Evolutionary conservation across 2,113 vertebrate species (phyloP).

Genomic region (Emydocephalus ijimae): DNA sequence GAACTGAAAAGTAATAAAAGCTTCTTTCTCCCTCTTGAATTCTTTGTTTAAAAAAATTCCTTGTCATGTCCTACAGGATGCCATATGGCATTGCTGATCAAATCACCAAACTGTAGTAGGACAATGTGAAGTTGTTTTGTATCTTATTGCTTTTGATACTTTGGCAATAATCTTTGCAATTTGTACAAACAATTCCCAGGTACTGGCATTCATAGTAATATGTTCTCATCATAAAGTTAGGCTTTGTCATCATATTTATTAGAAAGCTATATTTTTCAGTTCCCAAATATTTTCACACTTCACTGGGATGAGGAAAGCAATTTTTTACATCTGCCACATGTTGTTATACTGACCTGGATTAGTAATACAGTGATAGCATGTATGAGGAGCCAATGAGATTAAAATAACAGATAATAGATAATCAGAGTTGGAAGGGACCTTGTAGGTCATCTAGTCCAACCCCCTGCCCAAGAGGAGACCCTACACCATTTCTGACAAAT

Average conservation of each 20-base stretch:
- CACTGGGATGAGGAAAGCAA: constrained; percentile 49
- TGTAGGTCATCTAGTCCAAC: no score
- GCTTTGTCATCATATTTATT: constrained; percentile 61
- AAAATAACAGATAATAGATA: constrained; percentile 23
- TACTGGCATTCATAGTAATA: constrained; percentile 70
- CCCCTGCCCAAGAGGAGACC: no score
- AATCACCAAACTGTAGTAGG: constrained; percentile 55
- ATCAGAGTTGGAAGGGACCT: no score
- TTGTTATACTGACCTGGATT: constrained; percentile 64
- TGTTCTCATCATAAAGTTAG: constrained; percentile 67
- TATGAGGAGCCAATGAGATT: constrained; percentile 27
- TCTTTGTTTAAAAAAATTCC: constrained; percentile 32
- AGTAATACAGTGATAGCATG: constrained; percentile 63
- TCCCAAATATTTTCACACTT: constrained; percentile 57
- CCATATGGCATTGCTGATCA: constrained; percentile 38
- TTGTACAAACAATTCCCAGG: constrained; percentile 70
- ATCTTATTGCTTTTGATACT: constrained; percentile 64
- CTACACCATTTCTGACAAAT: no score
- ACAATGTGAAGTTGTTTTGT: constrained; percentile 49
- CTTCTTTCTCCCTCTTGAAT: constrained; percentile 26
- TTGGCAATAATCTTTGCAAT: constrained; percentile 56
- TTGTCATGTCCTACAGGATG: constrained; percentile 41
- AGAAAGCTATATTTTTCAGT: constrained; percentile 56
- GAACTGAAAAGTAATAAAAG: constrained; percentile 40
- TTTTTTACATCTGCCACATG: constrained; percentile 64